A percentile compares a stretch with the other conserved stretches of the same genome.
Conservation (phyloP, 1,140 invertebrate species). For the Magallana ariakensis region DNA sequence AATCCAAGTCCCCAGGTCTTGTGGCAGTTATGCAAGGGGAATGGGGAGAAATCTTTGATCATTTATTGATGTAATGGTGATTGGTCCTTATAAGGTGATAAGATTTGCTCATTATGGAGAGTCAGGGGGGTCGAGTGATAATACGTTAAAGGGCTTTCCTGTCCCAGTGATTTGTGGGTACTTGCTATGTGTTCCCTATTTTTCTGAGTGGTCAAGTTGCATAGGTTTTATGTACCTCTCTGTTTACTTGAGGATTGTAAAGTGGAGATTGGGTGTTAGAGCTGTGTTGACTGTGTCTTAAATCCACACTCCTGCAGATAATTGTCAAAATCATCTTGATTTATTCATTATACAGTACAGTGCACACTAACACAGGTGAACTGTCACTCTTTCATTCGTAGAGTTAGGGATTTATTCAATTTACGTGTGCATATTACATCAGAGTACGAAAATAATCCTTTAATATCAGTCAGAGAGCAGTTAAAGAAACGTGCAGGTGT, state of each 20-base stretch:
- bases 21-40: background rate
- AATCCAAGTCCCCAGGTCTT: conserved; percentile 8
- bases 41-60: conserved; percentile 29
- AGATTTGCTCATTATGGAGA: background rate
- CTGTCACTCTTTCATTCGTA: background rate
- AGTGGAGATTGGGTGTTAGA: background rate
- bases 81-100: conserved; percentile 3
- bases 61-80: conserved; percentile 6
- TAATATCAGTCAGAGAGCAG: conserved; percentile 27
- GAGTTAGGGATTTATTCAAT: background rate
- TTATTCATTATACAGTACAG: background rate
- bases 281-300: background rate
- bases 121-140: background rate
- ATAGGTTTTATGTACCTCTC: background rate
- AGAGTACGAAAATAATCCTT: background rate
- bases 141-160: background rate
- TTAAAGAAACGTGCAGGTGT: conserved; percentile 19
- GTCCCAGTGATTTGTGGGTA: conserved; percentile 6
- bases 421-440: conserved; percentile 16
- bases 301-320: background rate
- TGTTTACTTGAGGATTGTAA: conserved; percentile 2
- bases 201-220: background rate
- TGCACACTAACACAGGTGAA: background rate
- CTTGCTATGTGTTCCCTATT: background rate
- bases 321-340: background rate